Base-by-base conservation (phyloP, 2,797 vertebrate species). In the Cryptoblepharus egeriae region DNA sequence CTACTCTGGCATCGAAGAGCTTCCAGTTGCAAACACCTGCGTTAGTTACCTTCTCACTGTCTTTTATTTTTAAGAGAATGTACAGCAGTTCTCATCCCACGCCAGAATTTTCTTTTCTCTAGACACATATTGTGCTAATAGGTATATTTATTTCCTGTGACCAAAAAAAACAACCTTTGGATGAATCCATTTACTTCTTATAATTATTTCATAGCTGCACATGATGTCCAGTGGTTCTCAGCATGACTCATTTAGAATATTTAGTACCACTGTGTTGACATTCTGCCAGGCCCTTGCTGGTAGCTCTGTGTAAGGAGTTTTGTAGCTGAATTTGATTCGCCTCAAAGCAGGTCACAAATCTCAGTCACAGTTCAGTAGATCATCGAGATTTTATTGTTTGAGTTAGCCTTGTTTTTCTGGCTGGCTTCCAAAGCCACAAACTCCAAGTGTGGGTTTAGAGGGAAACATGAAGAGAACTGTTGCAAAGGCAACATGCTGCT, bases 291-390 rank as follows among this genome's bases (percentile, higher is more conserved):
- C n/a, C 80, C 88, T 91, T 71, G 83, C 80, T 92, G 88, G 86
- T 89, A 92, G 69, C 72, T 80, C 55, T 71, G 85, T 88, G 78
- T 91, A 87, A 92, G 81, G 81, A 88, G 67, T 79, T 86, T 85
- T 85, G 60, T 85, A 87, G 71, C 35, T 86, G 77, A 92, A 81
- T 91, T 64, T 87, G 87, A 88, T 86, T 92, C 88, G 77, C 73
- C 89, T 88, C 79, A 88, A 87, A 91, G 75, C 74, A 83, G 87
- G 85, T 91, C 80, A 81, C 88, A 90, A 87, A 91, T 88, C 78
- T 89, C 87, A 64, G 72, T 88, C 88, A 90, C 82, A 89, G 90
- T 88, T 92, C 86, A 92, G 75, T 69, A 84, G 83, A 92, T 91
- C 89, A 91, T 85, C 74, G 57, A 83, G 82, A 72, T 89, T 80